Conservation (phyloP, 30 jellyfish, hydroid and myxozoan genomes). For the Pseudorhiza aurosa region DNA sequence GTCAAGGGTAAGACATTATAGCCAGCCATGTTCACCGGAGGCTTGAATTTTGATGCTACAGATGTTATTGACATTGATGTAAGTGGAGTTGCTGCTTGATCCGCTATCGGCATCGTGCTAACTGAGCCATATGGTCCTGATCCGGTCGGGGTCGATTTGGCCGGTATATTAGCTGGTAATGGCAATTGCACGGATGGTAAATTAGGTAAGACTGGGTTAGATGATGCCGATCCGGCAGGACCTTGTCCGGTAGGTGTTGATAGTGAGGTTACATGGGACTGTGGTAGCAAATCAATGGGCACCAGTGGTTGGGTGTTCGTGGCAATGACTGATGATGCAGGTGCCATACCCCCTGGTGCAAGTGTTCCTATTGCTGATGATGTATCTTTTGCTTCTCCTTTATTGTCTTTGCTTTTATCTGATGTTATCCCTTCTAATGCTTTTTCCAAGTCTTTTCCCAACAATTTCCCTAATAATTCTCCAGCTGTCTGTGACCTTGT, state of each 20-base stretch:
- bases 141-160: constrained; percentile 56
- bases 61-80: constrained; percentile 24
- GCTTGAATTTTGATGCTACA: constrained; percentile 30
- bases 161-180: constrained; percentile 13
- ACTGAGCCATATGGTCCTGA: constrained; percentile 70
- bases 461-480: constrained; percentile 39
- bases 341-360: constrained; percentile 1
- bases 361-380: neutral
- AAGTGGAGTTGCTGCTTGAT: neutral
- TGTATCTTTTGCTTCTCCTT: constrained; percentile 19
- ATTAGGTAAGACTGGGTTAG: constrained; percentile 28
- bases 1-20: constrained; percentile 54
- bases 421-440: constrained; percentile 22
- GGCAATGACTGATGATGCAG: neutral
- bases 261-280: constrained; percentile 26
- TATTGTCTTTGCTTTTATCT: neutral
- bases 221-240: constrained; percentile 57
- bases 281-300: constrained; percentile 50
- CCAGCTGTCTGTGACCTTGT: constrained; percentile 57
- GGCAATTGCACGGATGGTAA: constrained; percentile 38
- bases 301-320: constrained; percentile 17
- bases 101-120: constrained; percentile 33
- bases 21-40: constrained; percentile 51
- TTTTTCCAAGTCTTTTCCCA: constrained; percentile 38
- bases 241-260: constrained; percentile 77